Percentiles rank a stretch among this genome's conserved stretches.
Evolutionary conservation across 2,113 vertebrate species (phyloP).

Genomic region (Eurypyga helias): DNA sequence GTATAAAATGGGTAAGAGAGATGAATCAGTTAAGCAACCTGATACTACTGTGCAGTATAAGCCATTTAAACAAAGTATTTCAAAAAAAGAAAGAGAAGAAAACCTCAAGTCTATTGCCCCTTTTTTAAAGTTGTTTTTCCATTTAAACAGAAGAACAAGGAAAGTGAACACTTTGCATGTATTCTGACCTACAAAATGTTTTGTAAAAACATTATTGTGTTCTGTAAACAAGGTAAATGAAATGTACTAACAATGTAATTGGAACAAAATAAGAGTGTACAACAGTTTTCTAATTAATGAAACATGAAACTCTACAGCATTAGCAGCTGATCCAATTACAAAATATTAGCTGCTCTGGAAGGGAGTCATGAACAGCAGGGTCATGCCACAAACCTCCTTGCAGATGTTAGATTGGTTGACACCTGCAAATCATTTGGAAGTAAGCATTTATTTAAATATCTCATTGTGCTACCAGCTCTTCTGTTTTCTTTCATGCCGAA

Average conservation of each 20-base stretch:
- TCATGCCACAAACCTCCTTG: slow-evolving; percentile 48
- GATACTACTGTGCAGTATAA: not conserved
- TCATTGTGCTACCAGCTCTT: slow-evolving; percentile 82
- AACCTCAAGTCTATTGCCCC: not conserved
- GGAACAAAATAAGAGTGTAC: not conserved
- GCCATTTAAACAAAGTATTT: not conserved
- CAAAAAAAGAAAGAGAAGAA: not conserved
- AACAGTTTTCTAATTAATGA: slow-evolving; percentile 8
- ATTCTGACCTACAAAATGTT: not conserved
- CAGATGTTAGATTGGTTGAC: slow-evolving; percentile 76
- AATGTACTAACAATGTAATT: slow-evolving; percentile 3
- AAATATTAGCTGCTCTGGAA: slow-evolving; percentile 68
- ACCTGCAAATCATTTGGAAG: slow-evolving; percentile 86
- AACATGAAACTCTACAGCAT: slow-evolving; percentile 44
- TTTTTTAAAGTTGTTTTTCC: not conserved
- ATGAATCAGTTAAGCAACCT: not conserved
- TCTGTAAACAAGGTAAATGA: slow-evolving; percentile 12
- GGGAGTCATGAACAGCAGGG: slow-evolving; percentile 41
- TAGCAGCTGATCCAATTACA: slow-evolving; percentile 79
- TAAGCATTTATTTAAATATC: slow-evolving; percentile 82
- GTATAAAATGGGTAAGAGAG: not conserved
- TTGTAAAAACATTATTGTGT: not conserved
- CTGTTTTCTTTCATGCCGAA: slow-evolving; percentile 69
- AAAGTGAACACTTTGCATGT: not conserved
- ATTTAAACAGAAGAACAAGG: not conserved